Conservation (phyloP, 2,888 invertebrate genomes). For the Himalopsyche japonica region DNA sequence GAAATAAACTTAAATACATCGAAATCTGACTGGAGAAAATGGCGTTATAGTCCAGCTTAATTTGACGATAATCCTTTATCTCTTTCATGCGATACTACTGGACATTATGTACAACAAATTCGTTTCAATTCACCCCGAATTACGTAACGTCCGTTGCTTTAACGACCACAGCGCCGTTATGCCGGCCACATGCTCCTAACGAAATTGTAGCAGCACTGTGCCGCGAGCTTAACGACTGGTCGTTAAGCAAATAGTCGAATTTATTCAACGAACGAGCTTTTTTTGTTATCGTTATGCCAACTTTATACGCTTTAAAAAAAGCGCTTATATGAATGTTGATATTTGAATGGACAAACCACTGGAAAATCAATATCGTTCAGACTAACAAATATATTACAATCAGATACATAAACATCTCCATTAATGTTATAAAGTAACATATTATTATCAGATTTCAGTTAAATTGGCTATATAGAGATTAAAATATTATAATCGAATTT, state of each 20-base stretch:
- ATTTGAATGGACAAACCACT: not conserved
- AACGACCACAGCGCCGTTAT: constrained; percentile 21
- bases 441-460: no score
- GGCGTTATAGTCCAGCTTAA: not conserved
- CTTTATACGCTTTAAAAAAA: not conserved
- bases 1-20: no score
- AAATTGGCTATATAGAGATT: no score
- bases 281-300: not conserved
- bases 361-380: no score
- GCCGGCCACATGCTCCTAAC: constrained; percentile 7
- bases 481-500: no score
- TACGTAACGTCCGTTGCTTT: constrained; percentile 23
- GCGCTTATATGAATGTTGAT: not conserved
- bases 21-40: no score
- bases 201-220: constrained; percentile 22
- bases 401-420: no score
- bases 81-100: not conserved
- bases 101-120: not conserved
- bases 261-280: constrained; percentile 3
- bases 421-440: no score
- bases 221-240: constrained; percentile 25
- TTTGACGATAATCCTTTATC: not conserved
- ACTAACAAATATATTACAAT: no score
- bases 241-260: constrained; percentile 27
- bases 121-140: constrained; percentile 6